These are phyloP conservation scores for Bombus superbus DNA, from an alignment of 1,140 invertebrate genomes.

Conservation along the genomic window DNA sequence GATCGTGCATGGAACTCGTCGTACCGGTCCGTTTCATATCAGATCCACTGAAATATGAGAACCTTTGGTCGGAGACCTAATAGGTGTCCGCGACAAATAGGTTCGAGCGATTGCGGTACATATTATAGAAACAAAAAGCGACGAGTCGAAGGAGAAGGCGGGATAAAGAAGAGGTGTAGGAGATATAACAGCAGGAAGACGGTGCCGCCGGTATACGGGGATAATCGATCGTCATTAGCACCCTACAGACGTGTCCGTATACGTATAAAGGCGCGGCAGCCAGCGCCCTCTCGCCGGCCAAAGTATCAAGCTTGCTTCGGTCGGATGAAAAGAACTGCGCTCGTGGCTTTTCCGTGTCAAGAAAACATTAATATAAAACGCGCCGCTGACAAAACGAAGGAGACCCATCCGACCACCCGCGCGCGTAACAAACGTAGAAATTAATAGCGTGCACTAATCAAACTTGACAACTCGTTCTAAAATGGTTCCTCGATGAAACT, in stretches of 20 bases:
- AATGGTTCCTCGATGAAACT: neutral
- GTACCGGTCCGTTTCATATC: conserved; percentile 40
- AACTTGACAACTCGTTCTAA: conserved; percentile 56
- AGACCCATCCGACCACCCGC: conserved; percentile 70
- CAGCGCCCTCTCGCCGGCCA: neutral
- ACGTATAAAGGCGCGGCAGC: neutral
- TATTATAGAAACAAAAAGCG: conserved; percentile 10
- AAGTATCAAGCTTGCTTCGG: neutral
- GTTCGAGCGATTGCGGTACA: conserved; percentile 27
- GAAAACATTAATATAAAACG: conserved; percentile 66
- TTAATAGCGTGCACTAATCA: conserved; percentile 69
- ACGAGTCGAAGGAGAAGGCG: neutral
- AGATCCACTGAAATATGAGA: conserved; percentile 59
- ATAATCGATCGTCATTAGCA: conserved; percentile 73
- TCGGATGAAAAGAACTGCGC: neutral
- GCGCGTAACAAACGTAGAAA: conserved; percentile 71
- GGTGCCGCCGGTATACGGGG: conserved; percentile 46
- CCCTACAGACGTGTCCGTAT: conserved; percentile 51
- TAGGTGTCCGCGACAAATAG: conserved; percentile 60
- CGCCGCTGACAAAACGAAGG: conserved; percentile 52
- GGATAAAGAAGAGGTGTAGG: neutral
- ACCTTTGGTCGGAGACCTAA: conserved; percentile 50
- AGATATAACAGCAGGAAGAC: conserved; percentile 6
- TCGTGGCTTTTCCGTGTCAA: conserved; percentile 62
- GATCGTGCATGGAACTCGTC: conserved; percentile 29